Evolutionary conservation across 2,888 invertebrate species (phyloP).

Genomic region (Trypoxylon attenuatum): DNA sequence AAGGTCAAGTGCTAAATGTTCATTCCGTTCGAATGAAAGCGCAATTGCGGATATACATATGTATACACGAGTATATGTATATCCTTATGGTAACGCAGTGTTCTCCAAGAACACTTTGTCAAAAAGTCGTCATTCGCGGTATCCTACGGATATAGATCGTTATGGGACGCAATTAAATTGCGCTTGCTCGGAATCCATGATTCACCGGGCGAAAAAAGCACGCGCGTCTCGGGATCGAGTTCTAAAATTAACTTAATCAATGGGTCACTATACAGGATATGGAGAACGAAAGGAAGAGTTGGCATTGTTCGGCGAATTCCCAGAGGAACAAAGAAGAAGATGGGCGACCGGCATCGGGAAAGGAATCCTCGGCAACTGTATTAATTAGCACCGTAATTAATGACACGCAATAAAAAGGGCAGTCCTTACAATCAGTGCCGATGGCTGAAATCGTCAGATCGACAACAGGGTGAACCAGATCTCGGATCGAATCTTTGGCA

Average conservation of each 20-base stretch:
- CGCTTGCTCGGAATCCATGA: too few species aligned
- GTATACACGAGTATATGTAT: too few species aligned
- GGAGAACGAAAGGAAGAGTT: background rate
- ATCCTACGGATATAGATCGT: too few species aligned
- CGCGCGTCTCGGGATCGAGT: background rate
- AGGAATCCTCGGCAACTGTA: conserved; percentile 4
- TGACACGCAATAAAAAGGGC: conserved; percentile 8
- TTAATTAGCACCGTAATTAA: conserved; percentile 24
- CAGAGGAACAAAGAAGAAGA: background rate
- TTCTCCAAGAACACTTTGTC: too few species aligned
- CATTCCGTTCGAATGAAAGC: conserved; percentile 20
- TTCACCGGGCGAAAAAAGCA: too few species aligned
- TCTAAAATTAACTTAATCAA: too few species aligned
- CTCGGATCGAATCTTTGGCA: too few species aligned
- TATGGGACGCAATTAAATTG: too few species aligned
- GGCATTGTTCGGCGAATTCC: background rate
- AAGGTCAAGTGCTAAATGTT: conserved; percentile 58
- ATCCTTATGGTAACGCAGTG: too few species aligned
- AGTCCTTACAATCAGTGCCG: conserved; percentile 1
- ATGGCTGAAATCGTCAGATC: conserved; percentile 4
- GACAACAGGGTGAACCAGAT: background rate
- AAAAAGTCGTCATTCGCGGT: too few species aligned
- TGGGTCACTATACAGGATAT: too few species aligned
- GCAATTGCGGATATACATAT: too few species aligned
- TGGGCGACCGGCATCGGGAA: background rate